Conservation (phyloP, 1,140 invertebrate genomes). For the Micrasema longulum region DNA sequence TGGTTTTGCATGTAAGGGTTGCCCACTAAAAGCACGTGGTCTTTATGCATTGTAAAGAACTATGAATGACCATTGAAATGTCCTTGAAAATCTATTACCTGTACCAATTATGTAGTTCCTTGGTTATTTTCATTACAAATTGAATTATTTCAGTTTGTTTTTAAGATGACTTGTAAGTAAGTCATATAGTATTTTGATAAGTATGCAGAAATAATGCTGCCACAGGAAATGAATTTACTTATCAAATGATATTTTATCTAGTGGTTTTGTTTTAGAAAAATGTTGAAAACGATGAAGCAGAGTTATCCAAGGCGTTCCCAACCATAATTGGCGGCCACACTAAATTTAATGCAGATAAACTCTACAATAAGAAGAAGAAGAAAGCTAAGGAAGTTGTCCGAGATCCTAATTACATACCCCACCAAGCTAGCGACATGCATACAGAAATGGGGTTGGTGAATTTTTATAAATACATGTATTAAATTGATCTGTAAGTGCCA, state of each 20-base stretch:
- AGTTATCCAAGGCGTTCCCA: slow-evolving; percentile 46
- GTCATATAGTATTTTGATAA: too few species aligned
- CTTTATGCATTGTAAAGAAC: too few species aligned
- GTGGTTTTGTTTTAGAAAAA: slow-evolving; percentile 29
- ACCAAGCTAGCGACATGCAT: slow-evolving; percentile 85
- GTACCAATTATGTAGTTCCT: background rate
- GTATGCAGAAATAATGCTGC: background rate
- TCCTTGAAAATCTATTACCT: background rate
- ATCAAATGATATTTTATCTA: slow-evolving; percentile 2
- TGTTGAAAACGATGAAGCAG: slow-evolving; percentile 28
- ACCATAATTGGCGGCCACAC: slow-evolving; percentile 51
- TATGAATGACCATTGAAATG: background rate
- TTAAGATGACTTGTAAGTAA: too few species aligned
- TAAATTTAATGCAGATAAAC: slow-evolving; percentile 56
- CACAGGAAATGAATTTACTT: too few species aligned
- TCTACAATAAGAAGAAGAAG: slow-evolving; percentile 59
- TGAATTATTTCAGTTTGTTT: background rate
- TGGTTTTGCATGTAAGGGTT: too few species aligned
- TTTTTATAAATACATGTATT: background rate
- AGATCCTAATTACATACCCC: slow-evolving; percentile 84
- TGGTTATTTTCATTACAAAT: background rate
- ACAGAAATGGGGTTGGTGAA: slow-evolving; percentile 90
- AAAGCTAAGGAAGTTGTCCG: slow-evolving; percentile 69
- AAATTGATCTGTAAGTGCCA: background rate
- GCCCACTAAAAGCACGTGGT: too few species aligned